Evolutionary conservation across 2,797 vertebrate genomes (phyloP).

Genomic region (Sternarchorhynchus goeldii): DNA sequence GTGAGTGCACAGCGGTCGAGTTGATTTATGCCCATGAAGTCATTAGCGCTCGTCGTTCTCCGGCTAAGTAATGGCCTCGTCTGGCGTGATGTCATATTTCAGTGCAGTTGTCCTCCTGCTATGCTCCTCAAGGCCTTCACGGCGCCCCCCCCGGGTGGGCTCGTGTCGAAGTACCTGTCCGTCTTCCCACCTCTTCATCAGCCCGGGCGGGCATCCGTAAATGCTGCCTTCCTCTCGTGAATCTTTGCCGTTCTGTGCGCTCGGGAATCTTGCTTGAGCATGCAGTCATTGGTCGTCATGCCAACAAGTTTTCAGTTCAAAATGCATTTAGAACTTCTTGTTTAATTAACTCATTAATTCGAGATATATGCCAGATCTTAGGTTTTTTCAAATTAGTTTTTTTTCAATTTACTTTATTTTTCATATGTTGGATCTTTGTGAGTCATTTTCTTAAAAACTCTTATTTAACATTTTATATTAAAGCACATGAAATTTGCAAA

Average conservation of each 20-base stretch:
- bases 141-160: slow-evolving; percentile 19
- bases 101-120: slow-evolving; percentile 13
- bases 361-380: too few relatives aligned
- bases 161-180: neutral
- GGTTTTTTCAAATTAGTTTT: too few relatives aligned
- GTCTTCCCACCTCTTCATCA: neutral
- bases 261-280: too few relatives aligned
- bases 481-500: too few relatives aligned
- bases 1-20: slow-evolving; percentile 27
- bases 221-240: neutral
- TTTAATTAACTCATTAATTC: too few relatives aligned
- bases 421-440: too few relatives aligned
- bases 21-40: slow-evolving; percentile 38
- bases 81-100: slow-evolving; percentile 46
- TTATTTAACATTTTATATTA: too few relatives aligned
- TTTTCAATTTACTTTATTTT: too few relatives aligned
- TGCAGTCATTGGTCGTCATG: too few relatives aligned
- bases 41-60: slow-evolving; percentile 1
- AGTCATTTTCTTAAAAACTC: too few relatives aligned
- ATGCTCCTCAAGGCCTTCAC: slow-evolving; percentile 19
- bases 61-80: slow-evolving; percentile 31
- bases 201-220: neutral
- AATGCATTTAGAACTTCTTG: too few relatives aligned
- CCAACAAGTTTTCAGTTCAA: too few relatives aligned
- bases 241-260: neutral